Evolutionary conservation across 2,797 vertebrate species (phyloP).

Genomic region (Typhlichthys subterraneus): DNA sequence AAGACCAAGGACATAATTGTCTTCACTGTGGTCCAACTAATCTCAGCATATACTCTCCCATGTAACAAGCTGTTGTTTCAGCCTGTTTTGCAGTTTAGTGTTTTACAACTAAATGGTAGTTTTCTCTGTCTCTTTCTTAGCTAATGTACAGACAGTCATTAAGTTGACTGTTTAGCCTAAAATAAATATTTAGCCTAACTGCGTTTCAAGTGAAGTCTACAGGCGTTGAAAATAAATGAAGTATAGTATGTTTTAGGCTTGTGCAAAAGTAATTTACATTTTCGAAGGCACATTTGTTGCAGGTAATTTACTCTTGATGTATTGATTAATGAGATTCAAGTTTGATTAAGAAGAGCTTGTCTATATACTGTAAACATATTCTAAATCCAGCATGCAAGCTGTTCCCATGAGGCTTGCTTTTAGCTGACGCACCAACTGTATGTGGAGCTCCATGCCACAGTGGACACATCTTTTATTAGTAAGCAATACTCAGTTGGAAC

Average conservation of each 20-base stretch:
- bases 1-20: slow-evolving; percentile 69
- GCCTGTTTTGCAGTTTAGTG: slow-evolving; percentile 76
- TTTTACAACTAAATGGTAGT: slow-evolving; percentile 78
- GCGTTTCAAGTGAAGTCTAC: slow-evolving; percentile 34
- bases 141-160: slow-evolving; percentile 63
- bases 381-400: slow-evolving; percentile 44
- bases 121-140: slow-evolving; percentile 60
- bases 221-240: slow-evolving; percentile 39
- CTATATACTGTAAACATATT: slow-evolving; percentile 54
- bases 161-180: slow-evolving; percentile 55
- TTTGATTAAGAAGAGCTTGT: slow-evolving; percentile 55
- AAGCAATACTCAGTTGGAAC: slow-evolving; percentile 60
- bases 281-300: slow-evolving; percentile 42
- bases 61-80: slow-evolving; percentile 73
- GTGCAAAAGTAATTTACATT: slow-evolving; percentile 38
- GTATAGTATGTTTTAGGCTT: slow-evolving; percentile 23
- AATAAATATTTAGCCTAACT: slow-evolving; percentile 51
- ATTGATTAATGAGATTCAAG: slow-evolving; percentile 52
- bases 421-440: slow-evolving; percentile 46
- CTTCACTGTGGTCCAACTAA: slow-evolving; percentile 63
- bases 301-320: slow-evolving; percentile 52
- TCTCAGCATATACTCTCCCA: slow-evolving; percentile 69
- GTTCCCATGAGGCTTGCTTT: slow-evolving; percentile 53
- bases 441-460: slow-evolving; percentile 54
- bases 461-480: slow-evolving; percentile 68